phyloP scores from a whole-genome alignment of 2,888 invertebrate genomes.

The Synanthedon vespiformis region DNA sequence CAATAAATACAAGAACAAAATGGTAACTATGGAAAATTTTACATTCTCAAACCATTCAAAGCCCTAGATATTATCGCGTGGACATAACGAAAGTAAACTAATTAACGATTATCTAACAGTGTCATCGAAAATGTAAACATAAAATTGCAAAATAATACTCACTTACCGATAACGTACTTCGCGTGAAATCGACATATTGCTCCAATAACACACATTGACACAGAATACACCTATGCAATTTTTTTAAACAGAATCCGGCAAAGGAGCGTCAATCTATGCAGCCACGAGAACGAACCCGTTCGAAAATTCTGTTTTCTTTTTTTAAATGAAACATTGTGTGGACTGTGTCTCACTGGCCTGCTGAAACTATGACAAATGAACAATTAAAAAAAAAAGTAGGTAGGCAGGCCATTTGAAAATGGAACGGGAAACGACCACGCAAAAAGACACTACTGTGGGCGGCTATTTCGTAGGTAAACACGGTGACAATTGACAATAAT shows the following conservation, averaged over 20 bases:
- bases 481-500: background rate
- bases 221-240: background rate
- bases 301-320: too few species aligned
- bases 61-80: background rate
- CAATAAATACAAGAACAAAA: too few species aligned
- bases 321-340: too few species aligned
- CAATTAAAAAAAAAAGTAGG: background rate
- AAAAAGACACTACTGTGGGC: background rate
- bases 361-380: background rate
- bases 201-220: conserved; percentile 56
- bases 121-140: too few species aligned
- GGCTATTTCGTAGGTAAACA: background rate
- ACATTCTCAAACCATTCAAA: too few species aligned
- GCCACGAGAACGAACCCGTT: conserved; percentile 2
- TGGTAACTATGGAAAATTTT: too few species aligned
- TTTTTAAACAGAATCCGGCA: too few species aligned
- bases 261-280: conserved; percentile 2
- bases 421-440: background rate
- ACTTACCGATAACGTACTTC: conserved; percentile 60
- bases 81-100: background rate
- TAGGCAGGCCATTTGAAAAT: background rate
- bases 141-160: background rate
- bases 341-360: too few species aligned
- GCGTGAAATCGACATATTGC: conserved; percentile 61
- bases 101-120: too few species aligned